Evolutionary conservation across 2,113 vertebrate species (phyloP).

Genomic region (Trogon melanurus): DNA sequence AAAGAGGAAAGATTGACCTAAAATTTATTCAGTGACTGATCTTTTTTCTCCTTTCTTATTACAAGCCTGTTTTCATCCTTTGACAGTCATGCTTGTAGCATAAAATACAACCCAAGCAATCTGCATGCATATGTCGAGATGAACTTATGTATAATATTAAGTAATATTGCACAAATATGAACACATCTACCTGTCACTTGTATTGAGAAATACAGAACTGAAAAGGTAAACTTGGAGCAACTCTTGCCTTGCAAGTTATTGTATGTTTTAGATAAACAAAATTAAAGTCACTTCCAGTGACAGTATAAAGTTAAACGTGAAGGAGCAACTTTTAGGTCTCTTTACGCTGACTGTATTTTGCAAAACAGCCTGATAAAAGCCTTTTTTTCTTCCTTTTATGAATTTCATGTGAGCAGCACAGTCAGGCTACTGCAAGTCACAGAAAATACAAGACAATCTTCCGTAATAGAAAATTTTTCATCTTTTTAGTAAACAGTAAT

Average conservation of each 20-base stretch:
- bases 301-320: background rate
- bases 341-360: background rate
- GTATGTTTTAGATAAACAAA: background rate
- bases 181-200: background rate
- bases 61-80: background rate
- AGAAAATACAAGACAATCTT: background rate
- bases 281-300: background rate
- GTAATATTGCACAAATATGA: background rate
- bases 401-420: background rate
- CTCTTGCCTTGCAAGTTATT: background rate
- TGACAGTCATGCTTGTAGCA: background rate
- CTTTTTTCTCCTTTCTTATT: background rate
- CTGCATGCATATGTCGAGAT: background rate
- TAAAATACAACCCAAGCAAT: background rate
- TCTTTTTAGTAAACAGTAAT: background rate
- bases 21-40: background rate
- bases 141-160: background rate
- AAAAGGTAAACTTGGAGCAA: background rate
- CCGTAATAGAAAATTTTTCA: background rate
- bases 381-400: background rate
- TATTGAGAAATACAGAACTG: background rate
- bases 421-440: background rate
- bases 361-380: background rate
- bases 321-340: background rate
- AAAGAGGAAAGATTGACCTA: background rate